Evolutionary conservation across 2,113 vertebrate species (phyloP).

Genomic region (Oreochromis niloticus): DNA sequence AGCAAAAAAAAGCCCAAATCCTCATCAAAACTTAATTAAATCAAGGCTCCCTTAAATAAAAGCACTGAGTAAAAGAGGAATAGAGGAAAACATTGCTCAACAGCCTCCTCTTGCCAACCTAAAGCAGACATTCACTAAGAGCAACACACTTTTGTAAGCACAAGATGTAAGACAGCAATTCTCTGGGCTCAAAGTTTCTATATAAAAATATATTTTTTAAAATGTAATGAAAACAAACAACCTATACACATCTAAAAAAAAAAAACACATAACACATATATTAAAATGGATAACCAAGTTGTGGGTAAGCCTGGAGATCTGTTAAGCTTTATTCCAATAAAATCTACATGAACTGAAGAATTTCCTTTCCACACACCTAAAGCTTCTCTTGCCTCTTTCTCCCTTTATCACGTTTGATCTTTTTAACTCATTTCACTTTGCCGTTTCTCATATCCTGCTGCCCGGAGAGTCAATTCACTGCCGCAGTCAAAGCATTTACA

Average conservation of each 20-base stretch:
- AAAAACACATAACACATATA: background rate
- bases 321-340: background rate
- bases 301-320: background rate
- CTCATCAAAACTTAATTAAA: slow-evolving; percentile 42
- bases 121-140: slow-evolving; percentile 6
- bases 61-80: background rate
- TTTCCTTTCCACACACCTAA: background rate
- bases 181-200: background rate
- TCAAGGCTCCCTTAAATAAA: slow-evolving; percentile 3
- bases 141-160: background rate
- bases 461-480: background rate
- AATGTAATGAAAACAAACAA: background rate
- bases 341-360: background rate
- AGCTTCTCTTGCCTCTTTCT: background rate
- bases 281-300: background rate
- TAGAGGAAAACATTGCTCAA: background rate
- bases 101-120: slow-evolving; percentile 42
- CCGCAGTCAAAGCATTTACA: slow-evolving; percentile 8
- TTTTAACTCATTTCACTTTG: slow-evolving; percentile 15
- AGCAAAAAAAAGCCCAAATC: background rate
- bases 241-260: background rate
- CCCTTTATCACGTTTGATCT: slow-evolving; percentile 11
- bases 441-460: slow-evolving; percentile 44
- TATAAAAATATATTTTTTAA: background rate
- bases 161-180: background rate